Evolutionary conservation across 2,888 invertebrate species (phyloP).

Genomic region (Alloscopus bannaensis): DNA sequence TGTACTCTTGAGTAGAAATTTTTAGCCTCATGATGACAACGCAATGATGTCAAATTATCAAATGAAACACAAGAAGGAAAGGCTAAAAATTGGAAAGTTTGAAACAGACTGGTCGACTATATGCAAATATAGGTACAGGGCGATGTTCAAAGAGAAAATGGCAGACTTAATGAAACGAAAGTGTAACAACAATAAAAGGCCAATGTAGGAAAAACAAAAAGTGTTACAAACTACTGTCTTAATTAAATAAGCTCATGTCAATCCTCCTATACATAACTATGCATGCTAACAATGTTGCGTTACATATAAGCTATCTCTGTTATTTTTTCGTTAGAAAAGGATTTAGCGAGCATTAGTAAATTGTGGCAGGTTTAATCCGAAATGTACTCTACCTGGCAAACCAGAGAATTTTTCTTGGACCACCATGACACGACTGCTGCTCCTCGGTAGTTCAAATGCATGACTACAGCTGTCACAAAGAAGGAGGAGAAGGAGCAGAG

Average conservation of each 20-base stretch:
- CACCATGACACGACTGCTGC: not conserved
- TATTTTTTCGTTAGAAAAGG: not conserved
- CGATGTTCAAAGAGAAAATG: too few species aligned
- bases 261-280: not conserved
- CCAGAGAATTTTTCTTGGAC: not conserved
- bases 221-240: not conserved
- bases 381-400: conserved; percentile 4
- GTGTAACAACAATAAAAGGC: too few species aligned
- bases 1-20: conserved; percentile 40
- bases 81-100: not conserved
- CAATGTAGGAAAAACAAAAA: not conserved
- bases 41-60: not conserved
- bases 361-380: not conserved
- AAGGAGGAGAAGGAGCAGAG: conserved; percentile 16
- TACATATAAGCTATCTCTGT: not conserved
- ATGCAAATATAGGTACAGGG: too few species aligned
- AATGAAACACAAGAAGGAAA: not conserved
- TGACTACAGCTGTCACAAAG: not conserved
- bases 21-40: conserved; percentile 29
- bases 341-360: not conserved
- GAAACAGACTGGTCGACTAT: not conserved
- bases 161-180: too few species aligned
- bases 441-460: not conserved
- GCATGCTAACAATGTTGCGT: not conserved
- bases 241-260: not conserved